Evolutionary conservation across 2,113 vertebrate genomes (phyloP).

Genomic region (Erythrocercus mccallii): DNA sequence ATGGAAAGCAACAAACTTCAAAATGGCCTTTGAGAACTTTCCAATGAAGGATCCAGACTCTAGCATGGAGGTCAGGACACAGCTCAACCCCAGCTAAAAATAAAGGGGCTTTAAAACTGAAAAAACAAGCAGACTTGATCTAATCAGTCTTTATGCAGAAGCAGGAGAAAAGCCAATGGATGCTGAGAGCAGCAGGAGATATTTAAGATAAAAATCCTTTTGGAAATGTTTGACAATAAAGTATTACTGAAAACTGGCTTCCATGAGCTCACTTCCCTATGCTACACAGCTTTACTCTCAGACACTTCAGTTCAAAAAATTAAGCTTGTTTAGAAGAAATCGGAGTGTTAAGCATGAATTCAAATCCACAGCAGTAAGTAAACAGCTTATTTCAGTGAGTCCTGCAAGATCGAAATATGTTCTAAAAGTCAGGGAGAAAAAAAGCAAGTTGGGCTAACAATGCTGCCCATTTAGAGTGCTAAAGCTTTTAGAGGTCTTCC

Average conservation of each 20-base stretch:
- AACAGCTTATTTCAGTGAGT: neutral
- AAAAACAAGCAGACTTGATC: neutral
- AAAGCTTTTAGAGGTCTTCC: neutral
- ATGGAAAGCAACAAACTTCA: neutral
- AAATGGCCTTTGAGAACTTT: neutral
- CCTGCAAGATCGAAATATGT: neutral
- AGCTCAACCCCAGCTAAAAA: neutral
- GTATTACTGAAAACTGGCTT: neutral
- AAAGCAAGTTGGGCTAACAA: neutral
- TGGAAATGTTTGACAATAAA: neutral
- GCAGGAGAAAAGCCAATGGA: neutral
- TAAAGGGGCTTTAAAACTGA: neutral
- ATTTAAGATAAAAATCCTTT: neutral
- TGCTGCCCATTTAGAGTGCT: neutral
- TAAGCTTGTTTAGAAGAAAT: neutral
- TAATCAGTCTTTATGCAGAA: neutral
- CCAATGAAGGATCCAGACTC: neutral
- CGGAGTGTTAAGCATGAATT: neutral
- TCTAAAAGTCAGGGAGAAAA: neutral
- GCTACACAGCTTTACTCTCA: neutral
- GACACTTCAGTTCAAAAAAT: neutral
- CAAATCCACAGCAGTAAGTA: neutral
- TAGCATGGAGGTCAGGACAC: neutral
- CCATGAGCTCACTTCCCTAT: neutral
- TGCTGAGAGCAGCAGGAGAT: neutral